phyloP scores from a whole-genome alignment of 2,113 vertebrate genomes.

The Sebastes fasciatus region DNA sequence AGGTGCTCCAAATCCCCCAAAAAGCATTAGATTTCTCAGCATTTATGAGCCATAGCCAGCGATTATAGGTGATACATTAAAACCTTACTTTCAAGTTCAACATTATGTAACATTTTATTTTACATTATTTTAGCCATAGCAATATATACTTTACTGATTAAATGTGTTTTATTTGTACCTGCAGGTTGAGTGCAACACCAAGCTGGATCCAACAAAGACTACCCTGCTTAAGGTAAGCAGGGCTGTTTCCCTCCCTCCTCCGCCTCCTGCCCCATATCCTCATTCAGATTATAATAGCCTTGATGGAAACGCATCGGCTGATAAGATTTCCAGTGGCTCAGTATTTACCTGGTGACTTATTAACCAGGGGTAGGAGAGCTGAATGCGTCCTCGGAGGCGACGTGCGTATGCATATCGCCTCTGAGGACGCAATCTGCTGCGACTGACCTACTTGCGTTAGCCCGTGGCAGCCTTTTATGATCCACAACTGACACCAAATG shows the following conservation, averaged over 20 bases:
- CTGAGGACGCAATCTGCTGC: constrained; percentile 47
- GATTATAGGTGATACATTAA: background rate
- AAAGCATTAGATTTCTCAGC: background rate
- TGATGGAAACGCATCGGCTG: constrained; percentile 62
- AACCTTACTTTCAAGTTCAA: background rate
- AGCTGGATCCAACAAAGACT: constrained; percentile 88
- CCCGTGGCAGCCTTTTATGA: constrained; percentile 55
- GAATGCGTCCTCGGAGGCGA: constrained; percentile 17
- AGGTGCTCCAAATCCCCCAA: background rate
- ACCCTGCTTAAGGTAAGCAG: constrained; percentile 86
- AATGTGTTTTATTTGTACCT: background rate
- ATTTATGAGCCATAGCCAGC: background rate
- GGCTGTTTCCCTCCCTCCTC: background rate
- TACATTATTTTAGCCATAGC: background rate
- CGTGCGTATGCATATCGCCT: constrained; percentile 12
- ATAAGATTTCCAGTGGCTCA: constrained; percentile 82
- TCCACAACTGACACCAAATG: constrained; percentile 48
- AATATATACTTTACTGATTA: background rate
- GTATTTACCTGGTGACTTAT: constrained; percentile 81
- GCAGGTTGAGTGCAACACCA: constrained; percentile 89
- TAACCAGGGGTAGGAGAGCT: constrained; percentile 67
- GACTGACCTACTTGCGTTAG: constrained; percentile 75
- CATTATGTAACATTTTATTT: background rate
- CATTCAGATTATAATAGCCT: constrained; percentile 60
- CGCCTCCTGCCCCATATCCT: constrained; percentile 10